Evolutionary conservation across 2,113 vertebrate genomes (phyloP), one percentile per base, ranked within the genome.

Genomic region (Pomatostomus ruficeps): DNA sequence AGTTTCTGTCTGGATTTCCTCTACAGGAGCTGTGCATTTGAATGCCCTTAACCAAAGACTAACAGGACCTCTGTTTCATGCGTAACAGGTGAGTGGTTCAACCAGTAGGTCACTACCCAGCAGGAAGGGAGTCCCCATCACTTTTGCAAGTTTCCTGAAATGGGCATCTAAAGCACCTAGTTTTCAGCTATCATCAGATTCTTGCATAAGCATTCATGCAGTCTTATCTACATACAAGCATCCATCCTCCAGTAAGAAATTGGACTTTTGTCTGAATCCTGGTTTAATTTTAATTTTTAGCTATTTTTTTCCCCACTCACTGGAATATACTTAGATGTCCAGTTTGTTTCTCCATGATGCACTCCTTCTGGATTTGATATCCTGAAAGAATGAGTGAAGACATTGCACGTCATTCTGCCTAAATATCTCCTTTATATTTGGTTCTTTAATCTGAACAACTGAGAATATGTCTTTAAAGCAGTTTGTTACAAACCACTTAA

Each of bases 391-490:
- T 61, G 25, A 68, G 19, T 63, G 21, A 86, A 59, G 43, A 51
- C 11, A 63, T 7, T 67, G 52, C 43, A 31, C 23, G n/a, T 78
- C 43, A 71, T 81, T 57, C 9, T 63, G 12, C 40, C 52, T 84
- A 78, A 93, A 85, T 51, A 48, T 12, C 13, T 66, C 33, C 85
- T 86, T 89, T 78, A 11, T 86, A 74, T 89, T 71, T 48, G 22
- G 4, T 89, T 94, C 77, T 91, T 97, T 96, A 82, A 91, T 72
- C 62, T 88, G 59, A 88, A 54, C 23, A 66, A 55, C 45, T 62
- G 54, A 76, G 36, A 94, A 85, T 40, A 65, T 16, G 33, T 55
- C 77, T 89, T 72, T 79, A 85, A 91, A 93, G 54, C 36, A 58
- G 23, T 89, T 94, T 54, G 38, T 55, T 85, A 58, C 62, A 79